Base-by-base conservation (phyloP, 1,140 invertebrate species). In the Dendrolimus kikuchii region DNA sequence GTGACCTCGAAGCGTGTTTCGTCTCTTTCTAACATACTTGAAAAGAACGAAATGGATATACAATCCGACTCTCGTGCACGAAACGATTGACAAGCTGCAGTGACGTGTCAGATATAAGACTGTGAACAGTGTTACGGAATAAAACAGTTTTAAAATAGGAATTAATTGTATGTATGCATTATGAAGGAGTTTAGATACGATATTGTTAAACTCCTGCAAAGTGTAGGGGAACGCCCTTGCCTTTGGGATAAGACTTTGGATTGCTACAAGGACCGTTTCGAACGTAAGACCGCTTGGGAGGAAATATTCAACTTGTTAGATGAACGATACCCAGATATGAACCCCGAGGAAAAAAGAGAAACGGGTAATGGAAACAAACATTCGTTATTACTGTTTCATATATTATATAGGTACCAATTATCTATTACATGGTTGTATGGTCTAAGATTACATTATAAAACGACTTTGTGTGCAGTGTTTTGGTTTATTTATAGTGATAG, bases 121-220 rank as follows among this genome's bases (percentile, higher is more conserved):
- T 71, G 73, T 62, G 61, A 59, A 73, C 64, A 64, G 62, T 68
- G 57, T 59, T 51, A 51, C n/a, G 10, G 38, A 36, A 38, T 50
- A 38, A 51, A 44, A 7, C 5, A 40, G 40, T 40, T 38, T 39
- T 23, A 3, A 23, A 23, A 23, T 23, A 23, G 23, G 23, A 40
- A 8, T 62, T 46, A 47, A 51, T 59, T 59, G 53, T 56, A 48
- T 55, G 50, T 63, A 49, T 53, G 55, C 57, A 60, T 49, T 66
- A 72, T 72, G 62, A 73, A 67, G 55, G 71, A 74, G 45, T 86
- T 84, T 67, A 83, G 77, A 65, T 86, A 83, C 44, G 72, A 83
- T 52, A 70, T 83, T 7, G 52, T 76, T 7, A 53, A 70, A 48
- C 59, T 86, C 44, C 81, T 86, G 38, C 46, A 68, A 23, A 54